These are phyloP conservation scores for Drosophila flavopinicola DNA, from an alignment of 2,888 invertebrate species.

Conservation along the genomic window DNA sequence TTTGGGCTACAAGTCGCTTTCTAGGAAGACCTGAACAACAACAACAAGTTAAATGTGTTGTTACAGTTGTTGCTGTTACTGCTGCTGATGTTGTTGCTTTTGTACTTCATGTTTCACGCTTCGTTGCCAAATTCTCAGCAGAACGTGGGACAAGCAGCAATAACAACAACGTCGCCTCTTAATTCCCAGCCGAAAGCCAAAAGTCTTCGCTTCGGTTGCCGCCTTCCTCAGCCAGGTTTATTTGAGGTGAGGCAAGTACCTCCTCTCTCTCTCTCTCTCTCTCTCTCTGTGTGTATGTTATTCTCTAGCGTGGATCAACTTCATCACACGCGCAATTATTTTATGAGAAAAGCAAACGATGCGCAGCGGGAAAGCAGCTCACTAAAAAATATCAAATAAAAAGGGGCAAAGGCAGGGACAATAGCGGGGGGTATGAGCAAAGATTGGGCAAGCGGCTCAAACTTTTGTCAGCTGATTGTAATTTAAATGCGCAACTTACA, in stretches of 20 bases:
- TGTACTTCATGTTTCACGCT: constrained; percentile 74
- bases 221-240: constrained; percentile 27
- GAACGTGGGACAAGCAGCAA: constrained; percentile 51
- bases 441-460: constrained; percentile 66
- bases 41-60: constrained; percentile 14
- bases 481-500: constrained; percentile 76
- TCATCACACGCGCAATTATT: constrained; percentile 78
- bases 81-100: constrained; percentile 22
- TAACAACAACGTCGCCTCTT: constrained; percentile 43
- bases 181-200: constrained; percentile 67
- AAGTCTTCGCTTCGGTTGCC: constrained; percentile 48
- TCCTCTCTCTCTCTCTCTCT: background rate
- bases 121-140: constrained; percentile 78
- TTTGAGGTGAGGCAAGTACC: background rate
- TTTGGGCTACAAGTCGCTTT: constrained; percentile 46
- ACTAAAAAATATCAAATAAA: constrained; percentile 26
- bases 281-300: background rate
- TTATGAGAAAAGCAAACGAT: constrained; percentile 74
- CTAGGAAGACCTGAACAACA: constrained; percentile 47
- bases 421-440: background rate
- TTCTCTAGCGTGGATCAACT: constrained; percentile 44
- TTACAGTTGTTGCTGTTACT: constrained; percentile 22
- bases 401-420: constrained; percentile 6
- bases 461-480: constrained; percentile 77
- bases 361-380: constrained; percentile 53